Conservation (phyloP, 2,113 vertebrate genomes). For the human (Homo sapiens) region DNA sequence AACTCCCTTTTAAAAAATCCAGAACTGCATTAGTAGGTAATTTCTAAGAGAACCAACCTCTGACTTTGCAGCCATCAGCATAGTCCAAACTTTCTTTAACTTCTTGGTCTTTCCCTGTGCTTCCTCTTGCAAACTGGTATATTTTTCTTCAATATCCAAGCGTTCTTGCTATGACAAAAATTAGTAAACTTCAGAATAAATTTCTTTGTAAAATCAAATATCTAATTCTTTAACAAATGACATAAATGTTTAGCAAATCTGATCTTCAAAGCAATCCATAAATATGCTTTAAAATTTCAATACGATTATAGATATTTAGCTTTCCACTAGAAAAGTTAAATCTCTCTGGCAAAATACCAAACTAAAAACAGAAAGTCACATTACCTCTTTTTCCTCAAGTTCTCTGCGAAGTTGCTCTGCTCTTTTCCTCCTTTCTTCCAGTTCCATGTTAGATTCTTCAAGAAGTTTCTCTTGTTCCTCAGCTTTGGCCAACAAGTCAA, state of each 20-base stretch:
- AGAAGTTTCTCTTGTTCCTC: slow-evolving; percentile 98
- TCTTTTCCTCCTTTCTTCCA: slow-evolving; percentile 94
- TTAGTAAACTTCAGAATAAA: slow-evolving; percentile 43
- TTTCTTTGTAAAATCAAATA: slow-evolving; percentile 42
- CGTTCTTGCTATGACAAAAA: slow-evolving; percentile 93
- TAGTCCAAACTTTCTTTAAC: slow-evolving; percentile 99
- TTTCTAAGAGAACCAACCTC: slow-evolving; percentile 86
- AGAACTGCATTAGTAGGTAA: neutral
- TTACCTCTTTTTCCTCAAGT: slow-evolving; percentile 97
- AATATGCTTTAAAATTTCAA: slow-evolving; percentile 3
- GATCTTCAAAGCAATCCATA: neutral
- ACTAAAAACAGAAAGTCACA: neutral
- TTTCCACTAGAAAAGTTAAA: slow-evolving; percentile 21
- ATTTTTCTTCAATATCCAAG: slow-evolving; percentile 98
- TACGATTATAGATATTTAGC: neutral
- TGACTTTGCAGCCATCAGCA: slow-evolving; percentile 99
- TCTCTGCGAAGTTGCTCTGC: slow-evolving; percentile 97
- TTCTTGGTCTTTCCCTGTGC: slow-evolving; percentile 99
- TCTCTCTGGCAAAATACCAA: neutral
- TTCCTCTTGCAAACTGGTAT: slow-evolving; percentile 98
- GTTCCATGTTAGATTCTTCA: slow-evolving; percentile 97
- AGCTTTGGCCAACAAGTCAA: slow-evolving; percentile 97
- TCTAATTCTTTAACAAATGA: slow-evolving; percentile 22
- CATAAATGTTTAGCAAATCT: neutral
- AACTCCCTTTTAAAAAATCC: neutral